Conservation (phyloP, 2,113 vertebrate species). For the Podocnemis expansa region DNA sequence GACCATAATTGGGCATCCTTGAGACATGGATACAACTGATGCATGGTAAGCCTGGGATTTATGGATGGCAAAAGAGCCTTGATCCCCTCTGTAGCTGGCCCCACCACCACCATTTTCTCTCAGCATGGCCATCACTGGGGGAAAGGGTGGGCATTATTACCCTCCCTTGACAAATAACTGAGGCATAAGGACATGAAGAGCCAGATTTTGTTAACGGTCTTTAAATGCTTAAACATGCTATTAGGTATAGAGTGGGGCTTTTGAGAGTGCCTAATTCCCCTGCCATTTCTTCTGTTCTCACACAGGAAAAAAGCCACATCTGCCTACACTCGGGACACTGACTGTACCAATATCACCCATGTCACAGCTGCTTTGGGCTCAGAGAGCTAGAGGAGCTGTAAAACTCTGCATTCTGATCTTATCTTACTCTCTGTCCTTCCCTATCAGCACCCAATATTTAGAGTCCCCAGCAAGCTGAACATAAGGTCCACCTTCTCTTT, state of each 20-base stretch:
- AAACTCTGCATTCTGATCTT: background rate
- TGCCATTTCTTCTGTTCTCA: background rate
- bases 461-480: background rate
- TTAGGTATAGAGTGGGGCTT: background rate
- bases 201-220: background rate
- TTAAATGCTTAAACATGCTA: background rate
- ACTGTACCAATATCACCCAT: background rate
- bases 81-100: background rate
- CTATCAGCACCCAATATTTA: background rate
- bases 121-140: background rate
- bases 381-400: background rate
- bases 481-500: background rate
- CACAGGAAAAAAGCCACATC: background rate
- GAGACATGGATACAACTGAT: background rate
- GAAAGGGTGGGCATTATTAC: background rate
- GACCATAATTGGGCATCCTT: background rate
- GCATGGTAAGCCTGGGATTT: background rate
- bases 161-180: background rate
- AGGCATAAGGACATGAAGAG: background rate
- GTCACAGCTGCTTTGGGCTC: background rate
- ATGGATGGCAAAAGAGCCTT: background rate
- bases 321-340: background rate
- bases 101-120: background rate
- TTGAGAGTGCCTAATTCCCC: background rate
- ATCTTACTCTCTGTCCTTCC: background rate